Evolutionary conservation across 2,888 invertebrate genomes (phyloP), one percentile per base, ranked within the genome.

Genomic region (Heteropelma amictum): DNA sequence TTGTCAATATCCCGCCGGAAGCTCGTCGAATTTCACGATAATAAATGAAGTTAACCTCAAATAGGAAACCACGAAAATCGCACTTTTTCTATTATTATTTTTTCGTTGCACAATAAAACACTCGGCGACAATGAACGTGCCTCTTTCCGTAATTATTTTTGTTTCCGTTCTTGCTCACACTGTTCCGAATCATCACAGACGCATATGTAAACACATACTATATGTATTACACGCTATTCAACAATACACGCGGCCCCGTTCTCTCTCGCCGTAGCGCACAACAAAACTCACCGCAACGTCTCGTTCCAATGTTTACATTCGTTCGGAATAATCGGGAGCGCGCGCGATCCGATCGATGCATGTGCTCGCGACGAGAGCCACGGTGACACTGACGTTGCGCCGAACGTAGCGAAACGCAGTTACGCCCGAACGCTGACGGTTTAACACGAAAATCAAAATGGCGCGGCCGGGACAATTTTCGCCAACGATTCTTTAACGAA

Each of bases 211-310:
- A 21, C 8, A 21, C 21, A 54, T n/a, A 42, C n/a, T 12, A 21
- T 8, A n/a, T n/a, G n/a, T n/a, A n/a, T 33, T 12, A 65, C 49
- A 30, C 67, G 26, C 42, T 8, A 26, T 65, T 47, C 38, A 47
- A 49, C 35, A 54, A 33, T 54, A 45, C 64, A 51, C 45, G 19
- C 63, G 75, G 47, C 67, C 75, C 67, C 75, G 71, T 71, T 61
- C 61, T 42, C 65, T 60, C 68, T 71, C 58, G 10, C 47, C 49
- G 56, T 56, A 54, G 42, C 47, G 61, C 42, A 47, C 61, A 14
- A 61, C 49, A 26, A 51, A 26, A 38, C 38, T 35, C 61, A 23
- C 49, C 7, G 63, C 33, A 38, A 60, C 26, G 19, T 12, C 38
- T 35, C 61, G 53, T 65, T 65, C 53, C 40, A 23, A 45, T 67